phyloP scores from a whole-genome alignment of 2,888 invertebrate species.

The Pollenia amentaria region DNA sequence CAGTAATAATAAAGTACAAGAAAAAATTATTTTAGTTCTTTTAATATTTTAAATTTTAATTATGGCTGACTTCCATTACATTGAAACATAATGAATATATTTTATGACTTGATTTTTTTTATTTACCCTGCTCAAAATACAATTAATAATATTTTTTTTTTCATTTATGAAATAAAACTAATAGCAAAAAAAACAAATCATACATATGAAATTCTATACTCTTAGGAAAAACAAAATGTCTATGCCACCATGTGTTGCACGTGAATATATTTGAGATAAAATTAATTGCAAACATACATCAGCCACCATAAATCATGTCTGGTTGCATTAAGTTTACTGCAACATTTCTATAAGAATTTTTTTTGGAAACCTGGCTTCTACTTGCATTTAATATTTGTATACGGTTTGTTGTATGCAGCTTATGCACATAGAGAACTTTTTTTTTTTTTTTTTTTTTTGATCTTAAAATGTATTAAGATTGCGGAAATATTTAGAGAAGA shows the following conservation, averaged over 20 bases:
- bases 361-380: slow-evolving; percentile 1
- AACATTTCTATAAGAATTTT: slow-evolving; percentile 2
- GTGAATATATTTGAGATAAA: slow-evolving; percentile 72
- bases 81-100: slow-evolving; percentile 53
- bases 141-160: slow-evolving; percentile 30
- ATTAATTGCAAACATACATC: slow-evolving; percentile 72
- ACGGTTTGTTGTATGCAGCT: neutral
- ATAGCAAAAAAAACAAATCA: neutral
- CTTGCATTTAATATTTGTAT: neutral
- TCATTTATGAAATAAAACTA: slow-evolving; percentile 30
- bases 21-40: slow-evolving; percentile 10
- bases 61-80: slow-evolving; percentile 60
- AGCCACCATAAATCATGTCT: slow-evolving; percentile 70
- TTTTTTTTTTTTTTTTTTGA: too few relatives aligned
- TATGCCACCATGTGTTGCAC: slow-evolving; percentile 70
- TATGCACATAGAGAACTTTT: slow-evolving; percentile 19
- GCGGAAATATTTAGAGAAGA: slow-evolving; percentile 65
- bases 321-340: slow-evolving; percentile 54
- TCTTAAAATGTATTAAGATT: slow-evolving; percentile 72
- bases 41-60: slow-evolving; percentile 69
- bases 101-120: slow-evolving; percentile 36
- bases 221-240: slow-evolving; percentile 42
- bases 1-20: neutral
- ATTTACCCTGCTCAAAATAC: slow-evolving; percentile 21
- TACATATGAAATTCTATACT: slow-evolving; percentile 14